phyloP scores from a whole-genome alignment of 2,797 vertebrate genomes.

The Chelmon rostratus region DNA sequence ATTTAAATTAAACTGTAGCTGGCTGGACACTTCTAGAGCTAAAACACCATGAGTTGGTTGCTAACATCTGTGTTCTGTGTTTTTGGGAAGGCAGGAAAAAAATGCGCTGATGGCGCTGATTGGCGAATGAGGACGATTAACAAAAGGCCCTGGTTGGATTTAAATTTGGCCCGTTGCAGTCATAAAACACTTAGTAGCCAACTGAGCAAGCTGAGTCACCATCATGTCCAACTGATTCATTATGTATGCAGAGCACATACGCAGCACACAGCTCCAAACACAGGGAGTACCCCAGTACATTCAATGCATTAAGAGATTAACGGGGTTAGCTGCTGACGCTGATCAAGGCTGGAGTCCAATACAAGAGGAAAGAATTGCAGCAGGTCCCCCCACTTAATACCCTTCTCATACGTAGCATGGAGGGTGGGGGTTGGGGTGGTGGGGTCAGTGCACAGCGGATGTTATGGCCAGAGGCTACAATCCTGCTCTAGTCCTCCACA shows the following conservation, averaged over 20 bases:
- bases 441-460: conserved; percentile 50
- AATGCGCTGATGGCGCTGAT: no score
- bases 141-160: conserved; percentile 3
- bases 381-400: conserved; percentile 63
- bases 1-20: neutral
- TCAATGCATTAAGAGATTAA: conserved; percentile 86
- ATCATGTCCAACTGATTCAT: conserved; percentile 36
- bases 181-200: conserved; percentile 24
- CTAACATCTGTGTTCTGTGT: neutral
- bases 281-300: conserved; percentile 46
- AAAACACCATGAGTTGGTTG: no score
- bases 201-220: conserved; percentile 51
- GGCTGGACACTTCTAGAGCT: neutral
- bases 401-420: conserved; percentile 37
- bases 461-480: conserved; percentile 45
- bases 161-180: conserved; percentile 29
- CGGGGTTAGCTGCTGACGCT: conserved; percentile 76
- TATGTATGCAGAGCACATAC: conserved; percentile 40
- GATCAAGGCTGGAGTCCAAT: conserved; percentile 75
- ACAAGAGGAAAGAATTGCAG: conserved; percentile 55
- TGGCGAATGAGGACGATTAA: neutral
- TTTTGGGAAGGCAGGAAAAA: neutral
- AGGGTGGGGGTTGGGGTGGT: conserved; percentile 25
- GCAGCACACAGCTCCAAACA: conserved; percentile 49
- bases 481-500: conserved; percentile 49